Conservation (phyloP, 2,797 vertebrate species). For the Rhyacichthys aspro region DNA sequence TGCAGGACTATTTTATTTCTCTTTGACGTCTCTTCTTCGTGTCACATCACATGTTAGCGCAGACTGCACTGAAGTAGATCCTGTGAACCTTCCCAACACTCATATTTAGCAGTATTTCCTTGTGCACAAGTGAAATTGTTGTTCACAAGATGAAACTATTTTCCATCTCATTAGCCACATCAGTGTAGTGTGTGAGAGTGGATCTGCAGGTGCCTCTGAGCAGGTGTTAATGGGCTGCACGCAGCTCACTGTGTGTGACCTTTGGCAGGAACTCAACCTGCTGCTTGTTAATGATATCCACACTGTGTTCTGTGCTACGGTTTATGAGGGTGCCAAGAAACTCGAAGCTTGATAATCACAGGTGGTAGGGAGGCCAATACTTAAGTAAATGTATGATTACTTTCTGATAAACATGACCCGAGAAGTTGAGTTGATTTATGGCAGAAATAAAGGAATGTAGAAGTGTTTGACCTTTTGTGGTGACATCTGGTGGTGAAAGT, state of each 20-base stretch:
- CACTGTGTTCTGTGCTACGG: background rate
- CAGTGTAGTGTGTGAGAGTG: background rate
- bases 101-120: background rate
- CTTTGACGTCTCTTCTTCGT: background rate
- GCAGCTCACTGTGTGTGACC: constrained; percentile 13
- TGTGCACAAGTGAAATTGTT: background rate
- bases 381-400: no score
- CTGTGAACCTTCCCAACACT: no score
- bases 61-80: background rate
- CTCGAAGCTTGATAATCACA: background rate
- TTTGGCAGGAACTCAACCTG: constrained; percentile 32
- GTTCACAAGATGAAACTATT: background rate
- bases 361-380: background rate
- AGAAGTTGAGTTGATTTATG: no score
- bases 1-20: background rate
- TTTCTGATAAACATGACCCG: no score
- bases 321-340: constrained; percentile 1
- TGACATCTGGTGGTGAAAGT: no score
- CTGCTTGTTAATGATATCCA: background rate
- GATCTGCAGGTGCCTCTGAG: constrained; percentile 25
- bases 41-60: background rate
- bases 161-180: background rate
- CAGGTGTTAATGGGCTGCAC: constrained; percentile 44
- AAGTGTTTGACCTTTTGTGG: no score
- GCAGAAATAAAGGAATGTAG: no score